These are phyloP conservation scores for Iselma pallidipennis DNA, from an alignment of 2,888 invertebrate species.

Conservation along the genomic window DNA sequence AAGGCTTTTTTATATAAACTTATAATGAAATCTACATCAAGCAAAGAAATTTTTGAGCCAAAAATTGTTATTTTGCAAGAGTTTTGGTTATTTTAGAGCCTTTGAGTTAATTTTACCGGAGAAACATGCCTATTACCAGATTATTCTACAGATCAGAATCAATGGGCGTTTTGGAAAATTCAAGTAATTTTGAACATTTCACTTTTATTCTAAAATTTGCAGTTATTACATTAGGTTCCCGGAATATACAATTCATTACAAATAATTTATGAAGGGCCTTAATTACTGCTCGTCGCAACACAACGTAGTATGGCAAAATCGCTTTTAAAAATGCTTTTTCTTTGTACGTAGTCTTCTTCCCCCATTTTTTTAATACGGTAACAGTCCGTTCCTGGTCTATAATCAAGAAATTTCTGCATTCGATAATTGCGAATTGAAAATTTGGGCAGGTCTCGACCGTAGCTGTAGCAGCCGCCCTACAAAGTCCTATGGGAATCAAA, in stretches of 20 bases:
- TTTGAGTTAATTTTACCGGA: too few species aligned
- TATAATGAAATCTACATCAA: not conserved
- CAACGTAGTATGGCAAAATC: constrained; percentile 24
- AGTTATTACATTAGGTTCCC: too few species aligned
- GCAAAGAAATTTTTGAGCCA: not conserved
- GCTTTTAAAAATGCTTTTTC: constrained; percentile 24
- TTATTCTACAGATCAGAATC: too few species aligned
- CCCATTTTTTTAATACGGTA: constrained; percentile 12
- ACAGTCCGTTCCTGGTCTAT: constrained; percentile 29
- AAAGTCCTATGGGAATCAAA: constrained; percentile 43
- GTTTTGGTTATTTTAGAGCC: too few species aligned
- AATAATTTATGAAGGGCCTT: constrained; percentile 21
- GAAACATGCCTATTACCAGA: too few species aligned
- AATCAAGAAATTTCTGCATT: constrained; percentile 35
- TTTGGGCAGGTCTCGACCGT: constrained; percentile 48
- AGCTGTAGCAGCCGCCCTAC: constrained; percentile 31
- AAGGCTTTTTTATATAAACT: not conserved
- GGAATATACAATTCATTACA: constrained; percentile 22
- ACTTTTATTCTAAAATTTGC: too few species aligned
- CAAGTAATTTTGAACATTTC: too few species aligned
- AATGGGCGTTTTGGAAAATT: too few species aligned
- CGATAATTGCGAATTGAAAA: constrained; percentile 52
- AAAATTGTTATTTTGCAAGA: not conserved
- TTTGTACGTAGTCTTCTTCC: constrained; percentile 11
- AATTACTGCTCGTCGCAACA: constrained; percentile 7